Evolutionary conservation across 1,140 invertebrate species (phyloP).

Genomic region (Lutraria rhynchaena): DNA sequence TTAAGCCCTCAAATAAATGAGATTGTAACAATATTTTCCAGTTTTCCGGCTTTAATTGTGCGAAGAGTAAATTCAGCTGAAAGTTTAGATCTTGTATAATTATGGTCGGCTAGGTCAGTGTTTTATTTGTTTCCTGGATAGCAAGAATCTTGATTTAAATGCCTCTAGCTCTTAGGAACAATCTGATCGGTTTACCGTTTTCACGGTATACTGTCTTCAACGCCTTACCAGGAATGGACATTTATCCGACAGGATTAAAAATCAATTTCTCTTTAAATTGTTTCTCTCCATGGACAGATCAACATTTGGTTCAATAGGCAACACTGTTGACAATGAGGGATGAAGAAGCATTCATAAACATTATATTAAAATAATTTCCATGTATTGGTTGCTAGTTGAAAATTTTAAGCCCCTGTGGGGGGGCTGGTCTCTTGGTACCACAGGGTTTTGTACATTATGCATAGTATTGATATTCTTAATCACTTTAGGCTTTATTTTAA

Average conservation of each 20-base stretch:
- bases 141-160: slow-evolving; percentile 40
- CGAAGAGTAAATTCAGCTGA: slow-evolving; percentile 40
- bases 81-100: slow-evolving; percentile 39
- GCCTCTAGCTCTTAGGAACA: slow-evolving; percentile 17
- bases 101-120: slow-evolving; percentile 25
- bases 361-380: too few species aligned
- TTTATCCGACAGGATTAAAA: slow-evolving; percentile 54
- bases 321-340: neutral
- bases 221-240: slow-evolving; percentile 42
- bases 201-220: slow-evolving; percentile 12
- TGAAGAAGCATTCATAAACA: too few species aligned
- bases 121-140: slow-evolving; percentile 22
- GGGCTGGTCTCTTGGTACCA: too few species aligned
- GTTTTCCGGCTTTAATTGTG: slow-evolving; percentile 45
- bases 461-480: too few species aligned
- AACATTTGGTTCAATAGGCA: neutral
- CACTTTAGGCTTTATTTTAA: too few species aligned
- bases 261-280: slow-evolving; percentile 60
- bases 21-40: slow-evolving; percentile 44
- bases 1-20: slow-evolving; percentile 25
- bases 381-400: too few species aligned
- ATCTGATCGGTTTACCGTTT: slow-evolving; percentile 21
- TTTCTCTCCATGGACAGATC: slow-evolving; percentile 16
- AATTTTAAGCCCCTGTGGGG: too few species aligned
- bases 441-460: too few species aligned